These are phyloP conservation scores for Centruroides vittatus DNA, from an alignment of 1,140 invertebrate species.

Conservation along the genomic window DNA sequence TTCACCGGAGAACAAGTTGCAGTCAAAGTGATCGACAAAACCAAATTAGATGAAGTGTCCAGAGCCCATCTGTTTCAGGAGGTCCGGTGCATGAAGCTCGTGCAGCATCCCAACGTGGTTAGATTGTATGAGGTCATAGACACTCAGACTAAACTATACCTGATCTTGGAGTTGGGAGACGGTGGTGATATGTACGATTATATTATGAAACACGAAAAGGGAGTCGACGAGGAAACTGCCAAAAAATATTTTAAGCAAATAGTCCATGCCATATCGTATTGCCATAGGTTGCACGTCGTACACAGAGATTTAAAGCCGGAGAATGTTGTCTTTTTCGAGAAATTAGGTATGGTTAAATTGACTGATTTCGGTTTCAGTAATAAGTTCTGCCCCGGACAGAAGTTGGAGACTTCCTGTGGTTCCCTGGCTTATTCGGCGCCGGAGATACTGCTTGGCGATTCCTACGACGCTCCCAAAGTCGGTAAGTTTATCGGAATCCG, in stretches of 20 bases:
- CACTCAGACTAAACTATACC: constrained; percentile 86
- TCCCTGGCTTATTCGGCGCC: constrained; percentile 98
- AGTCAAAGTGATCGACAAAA: constrained; percentile 87
- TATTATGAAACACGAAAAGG: constrained; percentile 87
- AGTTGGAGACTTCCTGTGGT: constrained; percentile 97
- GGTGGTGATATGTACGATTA: constrained; percentile 98
- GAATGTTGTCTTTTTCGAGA: constrained; percentile 98
- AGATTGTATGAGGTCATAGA: constrained; percentile 95
- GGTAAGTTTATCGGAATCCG: constrained; percentile 17
- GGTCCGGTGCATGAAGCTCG: constrained; percentile 93
- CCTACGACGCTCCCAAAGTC: constrained; percentile 38
- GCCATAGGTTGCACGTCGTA: constrained; percentile 85
- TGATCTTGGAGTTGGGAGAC: constrained; percentile 92
- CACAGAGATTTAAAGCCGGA: constrained; percentile 96
- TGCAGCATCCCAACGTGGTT: constrained; percentile 97
- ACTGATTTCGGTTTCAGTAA: constrained; percentile 98
- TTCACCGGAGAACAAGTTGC: constrained; percentile 73
- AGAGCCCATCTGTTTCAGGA: constrained; percentile 73
- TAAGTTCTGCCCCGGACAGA: constrained; percentile 89
- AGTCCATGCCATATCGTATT: constrained; percentile 77
- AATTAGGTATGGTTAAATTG: constrained; percentile 90
- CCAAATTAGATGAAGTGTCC: constrained; percentile 91
- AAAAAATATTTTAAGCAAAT: constrained; percentile 70
- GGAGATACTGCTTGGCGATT: constrained; percentile 83
- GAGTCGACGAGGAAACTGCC: constrained; percentile 51